phyloP scores from a whole-genome alignment of 2,797 vertebrate genomes.

The Passerculus sandwichensis region DNA sequence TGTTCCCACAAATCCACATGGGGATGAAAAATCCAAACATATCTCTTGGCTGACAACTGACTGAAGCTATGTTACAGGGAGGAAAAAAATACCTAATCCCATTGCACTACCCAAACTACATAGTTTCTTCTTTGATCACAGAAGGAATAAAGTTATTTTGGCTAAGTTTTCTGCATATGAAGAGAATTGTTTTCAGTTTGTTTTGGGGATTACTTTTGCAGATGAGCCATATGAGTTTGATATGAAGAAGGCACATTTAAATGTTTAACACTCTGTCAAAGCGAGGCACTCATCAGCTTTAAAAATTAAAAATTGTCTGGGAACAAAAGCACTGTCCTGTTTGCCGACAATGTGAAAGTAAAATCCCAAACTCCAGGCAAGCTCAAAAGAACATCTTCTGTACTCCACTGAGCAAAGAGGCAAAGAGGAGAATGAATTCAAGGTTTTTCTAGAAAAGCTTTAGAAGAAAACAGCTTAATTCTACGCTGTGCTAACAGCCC shows the following conservation, averaged over 20 bases:
- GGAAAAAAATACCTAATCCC: not conserved
- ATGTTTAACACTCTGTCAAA: slow-evolving; percentile 28
- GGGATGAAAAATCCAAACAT: slow-evolving; percentile 50
- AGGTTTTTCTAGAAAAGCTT: slow-evolving; percentile 8
- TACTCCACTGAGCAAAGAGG: not conserved
- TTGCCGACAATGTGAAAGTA: slow-evolving; percentile 11
- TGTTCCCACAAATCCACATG: slow-evolving; percentile 47
- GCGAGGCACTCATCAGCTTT: not conserved
- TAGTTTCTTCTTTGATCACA: slow-evolving; percentile 29
- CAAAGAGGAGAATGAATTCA: not conserved
- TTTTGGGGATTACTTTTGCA: slow-evolving; percentile 31
- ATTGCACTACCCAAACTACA: not conserved
- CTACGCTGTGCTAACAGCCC: not conserved
- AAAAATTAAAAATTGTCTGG: slow-evolving; percentile 16
- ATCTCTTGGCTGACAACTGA: slow-evolving; percentile 53
- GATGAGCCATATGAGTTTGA: slow-evolving; percentile 25
- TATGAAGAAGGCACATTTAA: not conserved
- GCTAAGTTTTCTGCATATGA: slow-evolving; percentile 3
- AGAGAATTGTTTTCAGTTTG: slow-evolving; percentile 20
- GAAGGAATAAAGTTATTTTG: slow-evolving; percentile 20
- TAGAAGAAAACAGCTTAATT: not conserved
- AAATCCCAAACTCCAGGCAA: not conserved
- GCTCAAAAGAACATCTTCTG: not conserved
- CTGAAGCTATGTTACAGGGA: not conserved
- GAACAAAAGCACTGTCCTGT: not conserved